These are phyloP conservation scores for Eciton burchellii DNA, from an alignment of 1,140 invertebrate genomes.

Conservation along the genomic window DNA sequence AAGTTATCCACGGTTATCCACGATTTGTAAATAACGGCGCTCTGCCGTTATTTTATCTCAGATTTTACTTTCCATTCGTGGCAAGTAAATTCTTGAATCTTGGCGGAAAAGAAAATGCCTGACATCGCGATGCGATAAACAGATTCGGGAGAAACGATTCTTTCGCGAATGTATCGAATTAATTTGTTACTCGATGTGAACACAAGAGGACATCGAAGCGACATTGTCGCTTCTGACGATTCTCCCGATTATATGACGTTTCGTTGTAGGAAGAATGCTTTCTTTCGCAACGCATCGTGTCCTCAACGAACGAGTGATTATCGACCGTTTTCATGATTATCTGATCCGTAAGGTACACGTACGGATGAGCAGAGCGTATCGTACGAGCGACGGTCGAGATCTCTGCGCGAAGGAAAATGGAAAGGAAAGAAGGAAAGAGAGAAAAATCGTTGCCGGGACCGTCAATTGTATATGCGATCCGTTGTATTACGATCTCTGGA, in stretches of 20 bases:
- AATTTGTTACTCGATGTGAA: too few species aligned
- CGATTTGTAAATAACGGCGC: too few species aligned
- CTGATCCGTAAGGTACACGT: too few species aligned
- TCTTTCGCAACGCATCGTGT: constrained; percentile 22
- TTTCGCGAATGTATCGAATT: too few species aligned
- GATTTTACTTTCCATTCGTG: not conserved
- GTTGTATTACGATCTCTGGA: not conserved
- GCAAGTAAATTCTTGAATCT: not conserved
- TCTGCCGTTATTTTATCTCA: not conserved
- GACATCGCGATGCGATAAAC: not conserved
- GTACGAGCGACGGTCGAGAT: constrained; percentile 17
- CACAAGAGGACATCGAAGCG: too few species aligned
- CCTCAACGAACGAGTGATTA: constrained; percentile 33
- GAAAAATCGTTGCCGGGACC: not conserved
- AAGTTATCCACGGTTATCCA: too few species aligned
- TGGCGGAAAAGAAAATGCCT: not conserved
- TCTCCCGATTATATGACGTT: constrained; percentile 6
- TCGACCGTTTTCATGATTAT: constrained; percentile 24
- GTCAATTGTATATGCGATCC: too few species aligned
- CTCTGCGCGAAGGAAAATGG: constrained; percentile 27
- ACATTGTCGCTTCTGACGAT: too few species aligned
- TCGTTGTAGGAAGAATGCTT: not conserved
- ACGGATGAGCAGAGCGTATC: too few species aligned
- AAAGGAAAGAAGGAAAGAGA: not conserved
- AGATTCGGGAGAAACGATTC: too few species aligned